Conservation (phyloP, 53 echinoderm and acorn worm species). For the Actinopyga echinites region DNA sequence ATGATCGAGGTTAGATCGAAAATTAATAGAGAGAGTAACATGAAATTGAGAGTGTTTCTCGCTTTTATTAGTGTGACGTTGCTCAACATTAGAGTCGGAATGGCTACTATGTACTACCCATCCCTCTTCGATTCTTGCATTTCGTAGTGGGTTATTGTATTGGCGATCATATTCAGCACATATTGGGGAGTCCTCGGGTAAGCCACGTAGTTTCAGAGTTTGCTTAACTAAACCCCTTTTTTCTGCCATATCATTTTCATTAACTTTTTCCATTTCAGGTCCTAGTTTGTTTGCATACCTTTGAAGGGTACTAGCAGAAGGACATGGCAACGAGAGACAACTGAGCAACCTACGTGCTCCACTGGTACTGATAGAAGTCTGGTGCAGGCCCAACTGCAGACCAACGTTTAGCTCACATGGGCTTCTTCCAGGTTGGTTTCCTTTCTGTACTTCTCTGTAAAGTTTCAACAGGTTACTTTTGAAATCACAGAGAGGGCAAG, state of each 20-base stretch:
- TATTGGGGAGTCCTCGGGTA: not conserved
- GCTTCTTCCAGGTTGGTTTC: not conserved
- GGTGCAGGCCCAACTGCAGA: no score
- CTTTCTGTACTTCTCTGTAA: not conserved
- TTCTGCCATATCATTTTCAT: conserved; percentile 18
- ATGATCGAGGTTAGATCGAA: no score
- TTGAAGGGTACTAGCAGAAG: not conserved
- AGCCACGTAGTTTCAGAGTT: conserved; percentile 9
- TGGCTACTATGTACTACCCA: no score
- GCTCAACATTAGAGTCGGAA: no score
- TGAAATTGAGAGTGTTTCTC: no score
- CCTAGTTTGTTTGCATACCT: not conserved
- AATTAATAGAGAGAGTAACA: no score
- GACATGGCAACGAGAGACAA: not conserved
- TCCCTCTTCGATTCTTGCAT: no score
- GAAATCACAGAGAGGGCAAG: not conserved
- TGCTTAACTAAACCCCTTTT: conserved; percentile 4
- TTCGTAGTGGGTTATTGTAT: conserved; percentile 30
- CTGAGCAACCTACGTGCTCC: not conserved
- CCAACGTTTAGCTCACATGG: no score
- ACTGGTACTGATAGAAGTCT: not conserved
- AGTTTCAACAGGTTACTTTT: not conserved
- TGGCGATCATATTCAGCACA: conserved; percentile 44
- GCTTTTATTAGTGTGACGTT: no score
- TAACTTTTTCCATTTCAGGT: not conserved